Evolutionary conservation across 2,888 invertebrate species (phyloP).

Genomic region (Drosophila tanythrix): DNA sequence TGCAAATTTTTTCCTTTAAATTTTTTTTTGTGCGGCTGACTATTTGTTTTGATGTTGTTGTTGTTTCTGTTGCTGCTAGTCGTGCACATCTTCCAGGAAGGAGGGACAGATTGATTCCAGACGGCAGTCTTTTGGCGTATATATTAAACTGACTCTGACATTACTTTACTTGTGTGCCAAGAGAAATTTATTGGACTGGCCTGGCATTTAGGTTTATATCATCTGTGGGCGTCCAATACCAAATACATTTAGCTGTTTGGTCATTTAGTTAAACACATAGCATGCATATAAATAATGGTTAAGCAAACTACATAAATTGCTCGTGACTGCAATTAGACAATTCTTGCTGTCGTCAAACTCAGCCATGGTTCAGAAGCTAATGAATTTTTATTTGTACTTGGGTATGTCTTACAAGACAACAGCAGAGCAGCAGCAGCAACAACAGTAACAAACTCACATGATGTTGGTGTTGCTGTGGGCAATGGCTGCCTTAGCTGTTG

Average conservation of each 20-base stretch:
- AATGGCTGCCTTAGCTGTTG: constrained; percentile 51
- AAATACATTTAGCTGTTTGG: constrained; percentile 31
- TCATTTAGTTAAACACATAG: constrained; percentile 32
- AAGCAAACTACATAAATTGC: constrained; percentile 77
- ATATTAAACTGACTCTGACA: constrained; percentile 32
- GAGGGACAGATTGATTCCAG: constrained; percentile 60
- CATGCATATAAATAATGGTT: constrained; percentile 62
- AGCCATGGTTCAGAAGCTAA: constrained; percentile 73
- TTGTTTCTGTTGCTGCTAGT: constrained; percentile 47
- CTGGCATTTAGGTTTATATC: constrained; percentile 53
- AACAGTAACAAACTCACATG: constrained; percentile 45
- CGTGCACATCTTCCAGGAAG: constrained; percentile 75
- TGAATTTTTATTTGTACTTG: constrained; percentile 78
- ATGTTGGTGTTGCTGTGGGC: constrained; percentile 74
- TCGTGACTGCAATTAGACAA: constrained; percentile 81
- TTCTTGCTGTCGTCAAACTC: constrained; percentile 79
- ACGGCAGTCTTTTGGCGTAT: constrained; percentile 28
- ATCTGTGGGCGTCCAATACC: constrained; percentile 57
- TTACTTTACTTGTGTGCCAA: constrained; percentile 35
- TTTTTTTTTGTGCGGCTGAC: constrained; percentile 41
- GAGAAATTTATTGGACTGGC: constrained; percentile 56
- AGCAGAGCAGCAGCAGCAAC: constrained; percentile 43
- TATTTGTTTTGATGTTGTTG: constrained; percentile 51
- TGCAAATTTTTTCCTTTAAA: constrained; percentile 61
- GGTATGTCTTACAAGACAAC: constrained; percentile 77